Evolutionary conservation across 2,888 invertebrate species (phyloP).

Genomic region (Quadroppia sp.): DNA sequence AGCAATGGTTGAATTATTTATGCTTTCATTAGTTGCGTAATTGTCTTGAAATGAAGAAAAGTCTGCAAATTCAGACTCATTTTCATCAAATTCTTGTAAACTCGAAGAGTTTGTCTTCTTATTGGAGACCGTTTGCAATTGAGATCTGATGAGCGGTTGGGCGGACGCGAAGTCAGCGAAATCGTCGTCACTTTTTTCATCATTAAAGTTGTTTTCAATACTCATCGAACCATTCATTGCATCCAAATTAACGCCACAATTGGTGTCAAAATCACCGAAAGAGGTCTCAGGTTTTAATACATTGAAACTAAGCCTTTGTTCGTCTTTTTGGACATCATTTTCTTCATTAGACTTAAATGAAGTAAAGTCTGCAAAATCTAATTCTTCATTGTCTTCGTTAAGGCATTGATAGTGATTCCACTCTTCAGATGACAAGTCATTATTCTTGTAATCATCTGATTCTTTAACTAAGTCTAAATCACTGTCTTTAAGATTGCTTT

Average conservation of each 20-base stretch:
- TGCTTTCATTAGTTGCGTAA: not conserved
- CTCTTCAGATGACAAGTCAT: not conserved
- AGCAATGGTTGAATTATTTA: not conserved
- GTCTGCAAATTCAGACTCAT: slow-evolving; percentile 18
- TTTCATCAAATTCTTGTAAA: not conserved
- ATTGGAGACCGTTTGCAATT: not conserved
- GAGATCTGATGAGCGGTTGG: not conserved
- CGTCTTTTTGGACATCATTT: not conserved
- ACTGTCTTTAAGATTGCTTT: not conserved
- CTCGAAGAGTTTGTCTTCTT: not conserved
- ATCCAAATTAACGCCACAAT: not conserved
- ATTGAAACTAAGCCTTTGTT: slow-evolving; percentile 8
- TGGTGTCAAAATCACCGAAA: not conserved
- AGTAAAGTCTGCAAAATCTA: slow-evolving; percentile 24
- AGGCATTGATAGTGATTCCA: not conserved
- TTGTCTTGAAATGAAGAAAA: slow-evolving; percentile 22
- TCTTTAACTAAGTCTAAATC: not conserved
- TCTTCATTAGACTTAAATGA: not conserved
- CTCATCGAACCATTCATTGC: not conserved
- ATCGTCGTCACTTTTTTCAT: slow-evolving; percentile 19
- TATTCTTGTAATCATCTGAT: not conserved
- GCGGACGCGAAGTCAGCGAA: slow-evolving; percentile 30
- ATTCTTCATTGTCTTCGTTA: slow-evolving; percentile 10
- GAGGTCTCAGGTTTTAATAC: not conserved
- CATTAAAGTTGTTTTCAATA: not conserved